Base-by-base conservation (phyloP, 2,888 invertebrate genomes). In the Torymus auratus region DNA sequence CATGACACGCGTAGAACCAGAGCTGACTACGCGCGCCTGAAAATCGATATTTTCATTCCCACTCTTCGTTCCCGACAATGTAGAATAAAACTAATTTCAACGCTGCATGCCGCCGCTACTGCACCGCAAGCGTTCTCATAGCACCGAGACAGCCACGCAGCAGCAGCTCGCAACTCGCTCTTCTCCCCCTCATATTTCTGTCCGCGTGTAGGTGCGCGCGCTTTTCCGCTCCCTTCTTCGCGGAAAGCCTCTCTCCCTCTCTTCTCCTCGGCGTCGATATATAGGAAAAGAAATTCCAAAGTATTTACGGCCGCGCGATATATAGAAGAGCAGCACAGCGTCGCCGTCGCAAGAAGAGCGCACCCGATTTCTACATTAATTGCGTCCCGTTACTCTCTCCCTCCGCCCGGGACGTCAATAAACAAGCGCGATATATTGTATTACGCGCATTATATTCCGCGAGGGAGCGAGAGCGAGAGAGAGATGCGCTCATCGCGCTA, bases 361-460 rank as follows among this genome's bases (percentile, higher is more conserved):
- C 23, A n/a, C 20, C 55, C 17, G 65, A 65, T 71, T 78, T 65
- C 80, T 77, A 68, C 80, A 82, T 84, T 84, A 84, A 84, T 84
- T 83, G 83, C 83, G 78, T 65, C 15, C 83, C 83, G 85, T 85
- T 85, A 83, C 81, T 69, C 79, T 28, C 81, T 13, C n/a, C 11
- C 15, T 55, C 23, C 17, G 83, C 61, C 61, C 80, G 79, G 82
- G 76, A 69, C 62, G 77, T 80, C 83, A 81, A 85, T 84, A 83
- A 85, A 85, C 83, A 83, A 84, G 81, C 77, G 78, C 82, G 83
- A 84, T 84, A 83, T 83, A 84, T 84, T 83, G 84, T 81, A 83
- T 79, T 75, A 79, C 73, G 81, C 74, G 81, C 79, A 83, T 84
- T 82, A 80, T 83, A 83, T 78, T 81, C 61, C 23, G 14, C 28